These are phyloP conservation scores for Halichoerus grypus DNA, from an alignment of 2,113 vertebrate genomes.

Conservation along the genomic window DNA sequence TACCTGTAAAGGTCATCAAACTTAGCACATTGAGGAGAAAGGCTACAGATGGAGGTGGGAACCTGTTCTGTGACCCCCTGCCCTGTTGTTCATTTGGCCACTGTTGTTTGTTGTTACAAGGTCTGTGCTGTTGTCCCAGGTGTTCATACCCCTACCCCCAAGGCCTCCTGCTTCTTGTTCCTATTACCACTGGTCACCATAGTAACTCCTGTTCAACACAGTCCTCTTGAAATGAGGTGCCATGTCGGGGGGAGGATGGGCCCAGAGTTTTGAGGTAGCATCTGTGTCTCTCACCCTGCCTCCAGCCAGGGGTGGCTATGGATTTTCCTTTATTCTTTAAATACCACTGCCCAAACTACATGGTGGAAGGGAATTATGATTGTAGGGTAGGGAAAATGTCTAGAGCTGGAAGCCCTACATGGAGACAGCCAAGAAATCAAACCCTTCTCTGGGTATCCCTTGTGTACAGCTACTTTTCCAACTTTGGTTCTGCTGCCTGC, in stretches of 20 bases:
- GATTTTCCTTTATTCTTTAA: not conserved
- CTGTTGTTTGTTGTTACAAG: fast-evolving
- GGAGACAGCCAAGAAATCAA: not conserved
- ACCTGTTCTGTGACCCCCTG: not conserved
- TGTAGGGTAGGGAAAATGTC: not conserved
- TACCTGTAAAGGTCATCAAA: not conserved
- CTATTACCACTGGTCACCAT: not conserved
- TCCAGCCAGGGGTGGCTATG: not conserved
- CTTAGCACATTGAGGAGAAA: not conserved
- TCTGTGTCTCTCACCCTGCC: not conserved
- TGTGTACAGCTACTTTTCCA: not conserved
- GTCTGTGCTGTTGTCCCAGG: not conserved
- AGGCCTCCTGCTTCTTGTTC: not conserved
- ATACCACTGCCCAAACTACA: fast-evolving
- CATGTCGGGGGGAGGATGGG: no score
- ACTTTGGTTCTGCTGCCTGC: not conserved
- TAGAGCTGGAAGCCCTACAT: not conserved
- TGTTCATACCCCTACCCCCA: not conserved
- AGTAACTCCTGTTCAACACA: not conserved
- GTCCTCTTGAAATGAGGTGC: not conserved
- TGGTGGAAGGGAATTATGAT: not conserved
- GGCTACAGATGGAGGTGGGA: not conserved
- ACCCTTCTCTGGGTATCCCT: not conserved
- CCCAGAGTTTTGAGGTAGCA: not conserved
- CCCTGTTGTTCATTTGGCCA: not conserved